These are phyloP conservation scores for Aphelenchoides besseyi DNA, from an alignment of 1,140 invertebrate genomes.

Conservation along the genomic window DNA sequence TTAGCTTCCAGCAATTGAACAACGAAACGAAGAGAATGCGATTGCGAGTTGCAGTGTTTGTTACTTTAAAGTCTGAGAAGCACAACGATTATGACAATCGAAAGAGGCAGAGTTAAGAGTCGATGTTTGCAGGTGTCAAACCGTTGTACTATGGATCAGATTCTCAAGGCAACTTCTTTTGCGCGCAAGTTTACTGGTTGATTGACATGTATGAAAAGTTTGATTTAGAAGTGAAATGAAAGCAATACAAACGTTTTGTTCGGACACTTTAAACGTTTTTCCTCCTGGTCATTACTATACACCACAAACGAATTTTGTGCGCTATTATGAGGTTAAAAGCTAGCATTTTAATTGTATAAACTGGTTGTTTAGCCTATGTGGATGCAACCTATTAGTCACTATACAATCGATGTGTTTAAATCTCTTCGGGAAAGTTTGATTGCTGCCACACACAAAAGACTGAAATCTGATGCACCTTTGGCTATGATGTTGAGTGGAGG, in stretches of 20 bases:
- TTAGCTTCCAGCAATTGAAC: too few relatives aligned
- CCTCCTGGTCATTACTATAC: slow-evolving; percentile 59
- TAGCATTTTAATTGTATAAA: neutral
- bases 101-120: too few relatives aligned
- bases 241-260: slow-evolving; percentile 52
- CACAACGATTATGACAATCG: too few relatives aligned
- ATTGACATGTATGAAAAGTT: too few relatives aligned
- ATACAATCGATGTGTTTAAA: slow-evolving; percentile 34
- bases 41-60: too few relatives aligned
- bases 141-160: slow-evolving; percentile 59
- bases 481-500: slow-evolving; percentile 60
- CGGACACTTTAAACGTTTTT: slow-evolving; percentile 43
- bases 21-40: too few relatives aligned
- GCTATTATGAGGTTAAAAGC: slow-evolving; percentile 53
- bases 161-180: slow-evolving; percentile 51
- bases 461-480: slow-evolving; percentile 62
- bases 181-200: slow-evolving; percentile 32
- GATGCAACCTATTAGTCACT: slow-evolving; percentile 40
- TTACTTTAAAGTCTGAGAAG: too few relatives aligned
- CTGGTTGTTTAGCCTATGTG: slow-evolving; percentile 47
- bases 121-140: too few relatives aligned
- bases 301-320: slow-evolving; percentile 53
- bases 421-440: slow-evolving; percentile 48
- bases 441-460: slow-evolving; percentile 52
- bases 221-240: slow-evolving; percentile 61